phyloP scores from a whole-genome alignment of 1,140 invertebrate species.

The Steinernema khuongi region DNA sequence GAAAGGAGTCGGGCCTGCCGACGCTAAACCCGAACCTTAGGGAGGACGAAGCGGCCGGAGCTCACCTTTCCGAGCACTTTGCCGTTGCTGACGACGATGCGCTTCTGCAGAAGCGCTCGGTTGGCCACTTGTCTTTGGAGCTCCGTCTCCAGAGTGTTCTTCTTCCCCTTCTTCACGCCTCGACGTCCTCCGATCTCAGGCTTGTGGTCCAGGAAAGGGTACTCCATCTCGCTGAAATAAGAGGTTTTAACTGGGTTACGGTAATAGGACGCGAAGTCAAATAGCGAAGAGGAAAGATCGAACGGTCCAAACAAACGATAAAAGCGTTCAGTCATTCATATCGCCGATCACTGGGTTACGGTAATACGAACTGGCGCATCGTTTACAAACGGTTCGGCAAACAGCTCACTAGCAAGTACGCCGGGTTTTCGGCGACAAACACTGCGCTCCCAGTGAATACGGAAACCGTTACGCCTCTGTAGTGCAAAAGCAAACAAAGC shows the following conservation, averaged over 20 bases:
- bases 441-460: neutral
- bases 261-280: neutral
- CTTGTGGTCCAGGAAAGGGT: constrained; percentile 1
- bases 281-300: neutral
- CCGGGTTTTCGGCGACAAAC: neutral
- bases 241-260: too few species aligned
- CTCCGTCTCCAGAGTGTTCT: constrained; percentile 3
- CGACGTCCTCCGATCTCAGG: neutral
- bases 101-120: constrained; percentile 10
- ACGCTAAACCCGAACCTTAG: neutral
- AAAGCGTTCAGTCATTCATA: too few species aligned
- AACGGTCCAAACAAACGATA: too few species aligned
- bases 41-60: neutral
- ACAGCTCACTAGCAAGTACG: too few species aligned
- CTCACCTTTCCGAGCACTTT: constrained; percentile 11
- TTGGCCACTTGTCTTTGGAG: constrained; percentile 11
- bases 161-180: constrained; percentile 1
- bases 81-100: neutral
- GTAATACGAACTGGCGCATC: too few species aligned
- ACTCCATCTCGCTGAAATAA: constrained; percentile 8
- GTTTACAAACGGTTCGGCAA: too few species aligned
- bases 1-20: constrained; percentile 13
- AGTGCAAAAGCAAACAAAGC: neutral
- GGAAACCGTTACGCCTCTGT: constrained; percentile 5
- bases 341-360: too few species aligned